phyloP scores from a whole-genome alignment of 2,888 invertebrate genomes.

The Microctonus hyperodae region DNA sequence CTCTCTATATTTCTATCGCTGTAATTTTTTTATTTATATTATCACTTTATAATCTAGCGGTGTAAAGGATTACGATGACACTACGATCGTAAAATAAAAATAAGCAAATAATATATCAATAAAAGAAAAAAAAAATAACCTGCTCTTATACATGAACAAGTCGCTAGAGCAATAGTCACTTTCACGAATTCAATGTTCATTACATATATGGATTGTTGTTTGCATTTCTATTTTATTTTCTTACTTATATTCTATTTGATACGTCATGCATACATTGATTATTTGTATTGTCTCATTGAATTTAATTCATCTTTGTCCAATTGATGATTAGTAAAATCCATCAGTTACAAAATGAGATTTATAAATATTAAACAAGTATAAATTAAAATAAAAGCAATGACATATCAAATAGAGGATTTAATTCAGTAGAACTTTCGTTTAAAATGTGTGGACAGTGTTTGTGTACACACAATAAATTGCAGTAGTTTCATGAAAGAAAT shows the following conservation, averaged over 20 bases:
- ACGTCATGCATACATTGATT: too few species aligned
- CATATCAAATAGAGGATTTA: neutral
- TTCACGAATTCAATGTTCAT: conserved; percentile 9
- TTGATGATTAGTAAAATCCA: neutral
- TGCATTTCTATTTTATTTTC: conserved; percentile 18
- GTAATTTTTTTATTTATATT: conserved; percentile 6
- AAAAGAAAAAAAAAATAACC: neutral
- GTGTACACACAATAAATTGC: conserved; percentile 1
- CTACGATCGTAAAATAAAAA: neutral
- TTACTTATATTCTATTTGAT: neutral
- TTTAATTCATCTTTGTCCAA: neutral
- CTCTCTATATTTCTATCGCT: neutral
- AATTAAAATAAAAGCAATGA: neutral
- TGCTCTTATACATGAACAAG: conserved; percentile 11
- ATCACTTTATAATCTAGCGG: conserved; percentile 6
- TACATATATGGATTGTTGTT: conserved; percentile 13
- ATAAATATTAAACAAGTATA: neutral
- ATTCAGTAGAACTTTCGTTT: conserved; percentile 6
- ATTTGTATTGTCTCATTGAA: neutral
- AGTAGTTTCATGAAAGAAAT: neutral
- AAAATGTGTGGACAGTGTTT: neutral
- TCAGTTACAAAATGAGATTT: neutral
- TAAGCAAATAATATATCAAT: too few species aligned
- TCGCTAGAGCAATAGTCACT: conserved; percentile 14
- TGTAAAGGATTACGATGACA: neutral